Evolutionary conservation across 1,140 invertebrate genomes (phyloP).

Genomic region (Trachymyrmex cornetzi): DNA sequence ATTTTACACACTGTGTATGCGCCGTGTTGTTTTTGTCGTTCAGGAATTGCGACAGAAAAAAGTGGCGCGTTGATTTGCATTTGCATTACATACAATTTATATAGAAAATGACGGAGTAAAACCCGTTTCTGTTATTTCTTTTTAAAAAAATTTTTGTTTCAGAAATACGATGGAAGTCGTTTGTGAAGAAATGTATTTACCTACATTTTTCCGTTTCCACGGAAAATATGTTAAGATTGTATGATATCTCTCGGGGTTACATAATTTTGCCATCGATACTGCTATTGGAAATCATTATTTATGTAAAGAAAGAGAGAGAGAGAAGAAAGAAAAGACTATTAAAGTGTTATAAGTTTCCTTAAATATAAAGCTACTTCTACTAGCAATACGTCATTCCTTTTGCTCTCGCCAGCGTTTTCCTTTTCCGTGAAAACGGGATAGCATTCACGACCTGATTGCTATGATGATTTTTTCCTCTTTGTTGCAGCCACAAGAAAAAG

Average conservation of each 20-base stretch:
- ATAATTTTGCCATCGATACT: constrained; percentile 22
- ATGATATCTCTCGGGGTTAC: background rate
- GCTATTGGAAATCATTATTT: constrained; percentile 27
- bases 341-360: background rate
- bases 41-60: background rate
- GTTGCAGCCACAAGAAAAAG: constrained; percentile 96
- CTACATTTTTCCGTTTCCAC: background rate
- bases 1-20: constrained; percentile 46
- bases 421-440: background rate
- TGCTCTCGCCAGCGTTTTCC: background rate
- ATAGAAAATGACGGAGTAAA: background rate
- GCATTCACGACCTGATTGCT: background rate
- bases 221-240: constrained; percentile 15
- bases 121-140: background rate
- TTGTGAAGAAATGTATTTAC: background rate
- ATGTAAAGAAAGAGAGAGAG: constrained; percentile 9
- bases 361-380: background rate
- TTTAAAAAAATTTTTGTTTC: background rate
- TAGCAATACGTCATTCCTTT: constrained; percentile 1
- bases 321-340: background rate
- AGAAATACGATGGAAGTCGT: background rate
- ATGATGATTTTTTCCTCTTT: constrained; percentile 37
- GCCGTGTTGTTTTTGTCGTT: background rate
- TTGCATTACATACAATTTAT: constrained; percentile 3
- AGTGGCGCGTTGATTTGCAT: background rate